Conservation (phyloP, 2,888 invertebrate species). For the Cheiracanthium punctorium region DNA sequence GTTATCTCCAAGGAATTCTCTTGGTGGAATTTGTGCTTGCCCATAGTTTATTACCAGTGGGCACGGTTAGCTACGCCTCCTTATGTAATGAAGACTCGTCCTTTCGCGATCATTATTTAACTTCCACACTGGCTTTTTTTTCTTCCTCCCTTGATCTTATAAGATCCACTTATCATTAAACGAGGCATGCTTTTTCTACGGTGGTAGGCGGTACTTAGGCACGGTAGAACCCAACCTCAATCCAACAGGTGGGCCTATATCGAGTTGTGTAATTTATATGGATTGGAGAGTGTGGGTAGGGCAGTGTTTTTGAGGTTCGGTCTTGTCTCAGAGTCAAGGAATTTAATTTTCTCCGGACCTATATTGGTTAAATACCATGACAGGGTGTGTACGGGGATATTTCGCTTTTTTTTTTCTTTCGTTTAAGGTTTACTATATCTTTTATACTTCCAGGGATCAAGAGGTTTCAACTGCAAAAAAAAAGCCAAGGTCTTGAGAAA, state of each 20-base stretch:
- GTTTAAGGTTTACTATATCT: not conserved
- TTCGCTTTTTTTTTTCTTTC: not conserved
- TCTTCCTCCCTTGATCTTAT: slow-evolving; percentile 12
- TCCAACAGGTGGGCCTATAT: slow-evolving; percentile 11
- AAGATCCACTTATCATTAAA: slow-evolving; percentile 51
- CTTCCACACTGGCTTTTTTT: slow-evolving; percentile 30
- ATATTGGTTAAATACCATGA: slow-evolving; percentile 32
- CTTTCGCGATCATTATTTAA: slow-evolving; percentile 53
- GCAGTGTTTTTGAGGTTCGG: slow-evolving; percentile 27
- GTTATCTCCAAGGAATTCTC: not conserved
- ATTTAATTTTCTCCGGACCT: slow-evolving; percentile 48
- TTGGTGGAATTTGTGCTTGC: slow-evolving; percentile 20
- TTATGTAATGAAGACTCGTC: slow-evolving; percentile 58
- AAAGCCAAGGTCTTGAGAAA: slow-evolving; percentile 5
- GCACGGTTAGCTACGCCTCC: slow-evolving; percentile 61
- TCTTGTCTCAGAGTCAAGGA: slow-evolving; percentile 10
- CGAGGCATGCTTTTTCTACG: slow-evolving; percentile 44
- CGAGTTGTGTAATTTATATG: slow-evolving; percentile 40
- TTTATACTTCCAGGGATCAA: not conserved
- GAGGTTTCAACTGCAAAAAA: not conserved
- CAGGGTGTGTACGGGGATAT: slow-evolving; percentile 25
- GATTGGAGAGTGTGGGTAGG: slow-evolving; percentile 40
- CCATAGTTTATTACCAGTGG: slow-evolving; percentile 46
- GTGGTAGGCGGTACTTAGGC: slow-evolving; percentile 49
- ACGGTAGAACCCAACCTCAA: slow-evolving; percentile 27